Conservation (phyloP, 1,140 invertebrate genomes). For the Eriocheir sinensis region DNA sequence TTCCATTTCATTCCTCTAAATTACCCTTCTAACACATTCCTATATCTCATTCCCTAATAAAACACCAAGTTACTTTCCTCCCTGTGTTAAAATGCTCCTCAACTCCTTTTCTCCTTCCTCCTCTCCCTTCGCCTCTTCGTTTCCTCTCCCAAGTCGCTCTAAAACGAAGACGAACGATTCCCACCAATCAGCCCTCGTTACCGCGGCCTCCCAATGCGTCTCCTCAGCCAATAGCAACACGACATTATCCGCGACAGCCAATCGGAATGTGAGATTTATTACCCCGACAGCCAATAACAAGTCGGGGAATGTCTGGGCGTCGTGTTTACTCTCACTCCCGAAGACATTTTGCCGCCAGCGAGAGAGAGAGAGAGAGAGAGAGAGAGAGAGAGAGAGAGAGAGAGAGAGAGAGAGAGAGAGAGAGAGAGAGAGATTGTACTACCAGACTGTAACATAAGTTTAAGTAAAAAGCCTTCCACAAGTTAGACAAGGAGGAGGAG, state of each 20-base stretch:
- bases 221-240: not conserved
- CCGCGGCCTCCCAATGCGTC: not conserved
- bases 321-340: not conserved
- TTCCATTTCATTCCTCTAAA: too few relatives aligned
- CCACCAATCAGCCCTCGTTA: not conserved
- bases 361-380: not conserved
- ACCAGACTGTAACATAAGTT: too few relatives aligned
- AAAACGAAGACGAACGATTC: too few relatives aligned
- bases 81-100: too few relatives aligned
- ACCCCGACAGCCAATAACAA: not conserved
- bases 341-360: not conserved
- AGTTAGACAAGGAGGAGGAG: not conserved
- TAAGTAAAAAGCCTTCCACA: too few relatives aligned
- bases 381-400: constrained; percentile 22
- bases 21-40: too few relatives aligned
- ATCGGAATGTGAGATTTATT: not conserved
- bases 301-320: not conserved
- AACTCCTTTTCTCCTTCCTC: too few relatives aligned
- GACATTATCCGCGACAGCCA: not conserved
- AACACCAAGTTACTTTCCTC: too few relatives aligned
- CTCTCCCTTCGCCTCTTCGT: too few relatives aligned
- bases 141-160: not conserved
- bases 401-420: too few relatives aligned
- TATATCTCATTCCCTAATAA: too few relatives aligned
- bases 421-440: not conserved